Evolutionary conservation across 2,888 invertebrate species (phyloP), one percentile per base, ranked within the genome.

Genomic region (Drosophila anceps): DNA sequence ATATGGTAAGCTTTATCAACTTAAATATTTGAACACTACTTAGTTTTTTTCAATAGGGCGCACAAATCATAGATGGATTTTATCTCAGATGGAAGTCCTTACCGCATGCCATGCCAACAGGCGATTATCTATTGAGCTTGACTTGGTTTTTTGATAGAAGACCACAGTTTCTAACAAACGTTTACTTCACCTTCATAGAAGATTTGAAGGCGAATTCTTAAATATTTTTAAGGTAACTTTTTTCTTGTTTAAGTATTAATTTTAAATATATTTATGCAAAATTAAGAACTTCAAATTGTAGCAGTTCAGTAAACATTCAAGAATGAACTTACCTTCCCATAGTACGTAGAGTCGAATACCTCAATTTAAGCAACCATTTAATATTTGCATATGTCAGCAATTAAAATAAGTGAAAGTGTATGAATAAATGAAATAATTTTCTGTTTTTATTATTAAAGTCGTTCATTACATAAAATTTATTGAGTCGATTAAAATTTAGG

Each of bases 31-130:
- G 9, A 35, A 20, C 5, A 24, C 5, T 15, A 8, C 13, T 51
- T 0, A 53, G 24, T 33, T 53, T 15, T 9, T 1, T 4, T 35
- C 0, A 4, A 18, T 1, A 54, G 54, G 54, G 39, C 2, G 13
- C 39, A 18, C 54, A 54, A 24, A 39, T 54, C 4, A 4, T 54
- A 10, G 18, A 54, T 29, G 54, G 54, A 27, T 54, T 54, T 35
- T 54, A 29, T 29, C 54, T 29, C 1, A 29, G 29, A 29, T 54
- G 39, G 29, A 29, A 2, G 2, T 13, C 2, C 4, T 1, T 39
- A 12, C 54, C 54, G 2, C 18, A 39, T 29, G 12, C 12, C 12
- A 39, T 29, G 0, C 54, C 54, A 39, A 13, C 39, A 29, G 54
- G 39, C 1, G 29, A 39, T 8, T 54, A 54, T 39, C 27, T 39